Base-by-base conservation (phyloP, 2,113 vertebrate species). In the Hystrix brachyura region DNA sequence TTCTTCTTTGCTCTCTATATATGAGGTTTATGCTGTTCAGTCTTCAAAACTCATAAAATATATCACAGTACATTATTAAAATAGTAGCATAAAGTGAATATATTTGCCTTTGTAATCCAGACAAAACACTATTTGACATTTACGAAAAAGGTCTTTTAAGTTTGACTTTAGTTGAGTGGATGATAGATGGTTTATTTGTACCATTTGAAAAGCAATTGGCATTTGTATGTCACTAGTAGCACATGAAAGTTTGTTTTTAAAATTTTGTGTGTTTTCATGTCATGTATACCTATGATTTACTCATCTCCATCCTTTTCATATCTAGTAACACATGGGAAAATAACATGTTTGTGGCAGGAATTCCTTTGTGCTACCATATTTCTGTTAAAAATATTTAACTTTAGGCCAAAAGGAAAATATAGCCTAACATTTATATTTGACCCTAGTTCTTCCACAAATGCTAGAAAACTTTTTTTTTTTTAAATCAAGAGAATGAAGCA, bases 351-450 rank as follows among this genome's bases (percentile, higher is more conserved):
- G 23, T 67, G 18, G 11, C 12, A 23, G 15, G 2, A 57, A 69
- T 12, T 10, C 17, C 6, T 19, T 29, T 65, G 64, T 18, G 17
- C 15, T 29, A 14, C 13, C 34, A 53, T 29, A 29, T n/a, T 53
- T 90, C 23, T 43, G 43, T 76, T 13, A 32, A 7, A 67, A 59
- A 38, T 51, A 13, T 74, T 76, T 88, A 19, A 2, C 1, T n/a
- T 62, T 18, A 38, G 21, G 6, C 32, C 38, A 3, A 65, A 87
- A 27, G 6, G 46, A 59, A 57, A 32, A 38, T 46, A 11, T 21
- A n/a, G 21, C 0, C 5, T 10, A 15, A 4, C 14, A 7, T 14
- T 34, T 55, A 14, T 14, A 2, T 9, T 27, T 78, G 32, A 19
- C 13, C 51, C 5, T 0, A 11, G 9, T 59, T 62, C 53, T 71